These are phyloP conservation scores for Beris morrisii DNA, from an alignment of 2,888 invertebrate genomes.

Conservation along the genomic window DNA sequence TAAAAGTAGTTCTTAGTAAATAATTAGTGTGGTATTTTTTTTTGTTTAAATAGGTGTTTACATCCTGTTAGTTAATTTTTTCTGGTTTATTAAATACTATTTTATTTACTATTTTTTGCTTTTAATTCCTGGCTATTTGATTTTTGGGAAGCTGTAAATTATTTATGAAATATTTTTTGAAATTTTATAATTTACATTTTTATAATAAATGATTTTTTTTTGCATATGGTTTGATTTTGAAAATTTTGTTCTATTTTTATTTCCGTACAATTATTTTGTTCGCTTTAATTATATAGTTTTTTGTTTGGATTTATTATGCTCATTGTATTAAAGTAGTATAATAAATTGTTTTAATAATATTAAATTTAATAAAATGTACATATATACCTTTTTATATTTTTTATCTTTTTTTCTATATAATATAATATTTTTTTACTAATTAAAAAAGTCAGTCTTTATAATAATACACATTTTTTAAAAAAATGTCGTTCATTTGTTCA, in stretches of 20 bases:
- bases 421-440: conserved; percentile 34
- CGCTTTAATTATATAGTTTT: neutral
- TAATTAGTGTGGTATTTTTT: conserved; percentile 6
- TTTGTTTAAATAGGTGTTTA: too few species aligned
- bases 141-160: conserved; percentile 7
- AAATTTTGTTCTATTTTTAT: neutral
- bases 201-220: conserved; percentile 1
- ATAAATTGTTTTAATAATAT: conserved; percentile 6
- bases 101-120: conserved; percentile 6
- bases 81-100: neutral
- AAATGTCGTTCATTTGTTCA: conserved; percentile 14
- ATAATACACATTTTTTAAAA: conserved; percentile 35
- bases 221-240: too few species aligned
- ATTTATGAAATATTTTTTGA: neutral
- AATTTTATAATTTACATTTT: neutral
- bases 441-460: conserved; percentile 40
- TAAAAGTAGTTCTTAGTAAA: neutral
- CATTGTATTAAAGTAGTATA: neutral
- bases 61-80: neutral
- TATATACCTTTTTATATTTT: conserved; percentile 29
- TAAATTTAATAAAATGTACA: conserved; percentile 33
- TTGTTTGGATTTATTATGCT: neutral
- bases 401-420: conserved; percentile 24
- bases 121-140: conserved; percentile 28
- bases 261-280: neutral